Conservation (phyloP, 92 coral and sea anemone species). For the Diadumene lineata region DNA sequence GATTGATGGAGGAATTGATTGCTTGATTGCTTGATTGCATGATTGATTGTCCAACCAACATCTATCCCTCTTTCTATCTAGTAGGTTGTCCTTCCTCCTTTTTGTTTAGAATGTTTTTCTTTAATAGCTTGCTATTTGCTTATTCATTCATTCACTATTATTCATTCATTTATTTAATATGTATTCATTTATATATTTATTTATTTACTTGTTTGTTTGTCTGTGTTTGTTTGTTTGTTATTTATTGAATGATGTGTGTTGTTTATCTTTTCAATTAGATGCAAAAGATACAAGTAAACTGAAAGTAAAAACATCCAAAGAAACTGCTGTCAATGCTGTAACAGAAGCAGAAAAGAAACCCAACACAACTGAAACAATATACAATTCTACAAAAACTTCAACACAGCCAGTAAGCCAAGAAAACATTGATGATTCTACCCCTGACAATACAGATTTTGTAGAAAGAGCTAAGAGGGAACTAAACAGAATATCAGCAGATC, state of each 20-base stretch:
- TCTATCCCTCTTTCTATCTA: background rate
- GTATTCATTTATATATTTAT: background rate
- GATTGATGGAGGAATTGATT: too few relatives aligned
- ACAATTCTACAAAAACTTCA: background rate
- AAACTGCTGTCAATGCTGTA: background rate
- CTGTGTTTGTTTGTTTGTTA: background rate
- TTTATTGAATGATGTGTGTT: background rate
- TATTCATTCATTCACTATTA: background rate
- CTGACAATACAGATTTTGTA: slow-evolving; percentile 20
- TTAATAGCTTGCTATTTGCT: too few relatives aligned
- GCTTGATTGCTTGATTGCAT: too few relatives aligned
- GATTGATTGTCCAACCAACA: too few relatives aligned
- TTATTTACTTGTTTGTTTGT: background rate
- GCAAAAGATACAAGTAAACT: background rate
- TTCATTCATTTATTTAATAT: background rate
- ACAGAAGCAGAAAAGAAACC: background rate
- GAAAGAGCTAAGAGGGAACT: slow-evolving; percentile 29
- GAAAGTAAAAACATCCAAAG: background rate
- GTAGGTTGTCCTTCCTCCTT: background rate
- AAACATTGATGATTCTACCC: background rate
- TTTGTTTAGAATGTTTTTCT: too few relatives aligned
- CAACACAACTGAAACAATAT: too few relatives aligned
- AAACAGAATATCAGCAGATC: slow-evolving; percentile 13
- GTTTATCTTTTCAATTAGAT: background rate
- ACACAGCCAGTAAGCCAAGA: background rate